Base-by-base conservation (phyloP, 2,888 invertebrate species). In the Ophioninae sp. region DNA sequence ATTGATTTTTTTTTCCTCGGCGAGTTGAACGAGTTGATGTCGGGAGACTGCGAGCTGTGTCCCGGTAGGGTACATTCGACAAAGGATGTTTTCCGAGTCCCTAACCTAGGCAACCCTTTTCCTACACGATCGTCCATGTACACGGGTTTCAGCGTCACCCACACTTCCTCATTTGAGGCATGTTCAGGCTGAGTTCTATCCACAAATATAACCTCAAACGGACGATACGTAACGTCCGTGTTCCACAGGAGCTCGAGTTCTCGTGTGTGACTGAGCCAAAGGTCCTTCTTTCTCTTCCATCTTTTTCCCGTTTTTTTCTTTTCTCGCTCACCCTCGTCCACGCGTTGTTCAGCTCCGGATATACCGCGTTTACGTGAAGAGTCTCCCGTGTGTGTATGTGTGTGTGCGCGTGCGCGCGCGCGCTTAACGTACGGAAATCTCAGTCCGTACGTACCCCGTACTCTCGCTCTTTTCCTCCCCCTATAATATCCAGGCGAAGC, bases 71-170 rank as follows among this genome's bases (percentile, higher is more conserved):
- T 91, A 91, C 84, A 87, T 92, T 91, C 90, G 91, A 92, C 92
- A 92, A 92, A 92, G 91, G 91, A 91, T 92, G 91, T 92, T 92
- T 92, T 92, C 91, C 92, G 88, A 91, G 91, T 92, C 91, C 91
- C 92, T 92, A 92, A 92, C 92, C 92, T 92, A 91, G 92, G 91
- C 89, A 92, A 92, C 92, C 92, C 91, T 92, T 92, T 89, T 90
- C 89, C 90, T 89, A 89, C 90, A 87, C 88, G 68, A 82, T 73
- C 82, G 62, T 70, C 37, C 76, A 72, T 83, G 67, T 65, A 72
- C 73, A 65, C 62, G 72, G 65, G 69, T 67, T 30, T 30, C 30
- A 21, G 59, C 41, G 50, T 64, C 68, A 56, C 59, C 23, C 56
- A 30, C 44, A 57, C 44, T 61, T 56, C 30, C 8, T 64, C 68